Evolutionary conservation across 92 coral and sea anemone genomes (phyloP).

Genomic region (Plumapathes pennacea): DNA sequence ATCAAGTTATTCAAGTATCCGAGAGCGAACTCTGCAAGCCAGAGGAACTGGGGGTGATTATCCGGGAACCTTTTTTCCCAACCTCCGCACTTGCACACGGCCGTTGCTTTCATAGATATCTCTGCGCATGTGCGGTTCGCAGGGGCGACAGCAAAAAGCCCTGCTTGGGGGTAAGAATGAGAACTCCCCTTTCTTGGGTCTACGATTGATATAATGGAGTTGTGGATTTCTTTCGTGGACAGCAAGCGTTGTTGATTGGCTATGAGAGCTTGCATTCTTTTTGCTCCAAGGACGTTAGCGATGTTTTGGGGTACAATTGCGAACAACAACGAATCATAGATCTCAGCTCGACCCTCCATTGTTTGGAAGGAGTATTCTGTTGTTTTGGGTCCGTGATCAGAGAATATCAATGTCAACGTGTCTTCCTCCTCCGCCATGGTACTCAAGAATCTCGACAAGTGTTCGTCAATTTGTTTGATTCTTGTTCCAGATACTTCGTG

Average conservation of each 20-base stretch:
- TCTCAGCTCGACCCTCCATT: conserved; percentile 89
- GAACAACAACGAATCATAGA: conserved; percentile 82
- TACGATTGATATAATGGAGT: conserved; percentile 60
- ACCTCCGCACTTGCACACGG: conserved; percentile 87
- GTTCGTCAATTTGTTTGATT: conserved; percentile 73
- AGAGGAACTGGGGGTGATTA: conserved; percentile 61
- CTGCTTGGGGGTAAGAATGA: conserved; percentile 24
- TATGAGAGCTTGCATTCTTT: conserved; percentile 62
- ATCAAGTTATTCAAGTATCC: conserved; percentile 78
- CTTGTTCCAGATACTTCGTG: conserved; percentile 83
- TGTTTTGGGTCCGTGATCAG: conserved; percentile 96
- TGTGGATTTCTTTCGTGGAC: conserved; percentile 79
- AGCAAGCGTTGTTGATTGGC: conserved; percentile 79
- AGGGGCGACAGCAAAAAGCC: conserved; percentile 68
- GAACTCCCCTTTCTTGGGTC: conserved; percentile 23
- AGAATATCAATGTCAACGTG: conserved; percentile 79
- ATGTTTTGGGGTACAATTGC: conserved; percentile 71
- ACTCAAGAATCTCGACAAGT: conserved; percentile 60
- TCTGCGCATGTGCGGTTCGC: conserved; percentile 85
- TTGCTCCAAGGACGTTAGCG: conserved; percentile 54
- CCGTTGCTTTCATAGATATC: conserved; percentile 62
- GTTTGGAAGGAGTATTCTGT: conserved; percentile 73
- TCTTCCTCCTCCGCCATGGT: conserved; percentile 63
- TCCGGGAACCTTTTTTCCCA: conserved; percentile 81
- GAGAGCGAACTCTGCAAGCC: conserved; percentile 85